Percentiles rank a stretch among this genome's conserved stretches.
Conservation (phyloP, 2,113 vertebrate genomes). For the Leptobrachium ailaonicum region DNA sequence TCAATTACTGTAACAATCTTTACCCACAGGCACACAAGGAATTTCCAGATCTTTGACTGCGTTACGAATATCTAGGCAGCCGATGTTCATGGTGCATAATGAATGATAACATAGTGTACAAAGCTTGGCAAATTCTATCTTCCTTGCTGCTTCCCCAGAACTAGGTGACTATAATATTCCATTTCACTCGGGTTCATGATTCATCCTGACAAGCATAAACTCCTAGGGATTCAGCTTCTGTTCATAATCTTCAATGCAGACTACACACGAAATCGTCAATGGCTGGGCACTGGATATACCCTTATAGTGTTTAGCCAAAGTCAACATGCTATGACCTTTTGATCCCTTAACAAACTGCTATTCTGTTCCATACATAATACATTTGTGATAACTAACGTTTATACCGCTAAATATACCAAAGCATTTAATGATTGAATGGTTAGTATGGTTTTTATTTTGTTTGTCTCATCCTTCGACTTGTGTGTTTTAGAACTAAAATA, state of each 20-base stretch:
- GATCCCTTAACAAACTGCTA: too few species aligned
- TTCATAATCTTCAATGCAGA: background rate
- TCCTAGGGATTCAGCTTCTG: constrained; percentile 6
- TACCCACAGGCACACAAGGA: constrained; percentile 29
- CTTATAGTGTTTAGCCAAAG: background rate
- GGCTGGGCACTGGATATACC: background rate
- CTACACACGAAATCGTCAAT: background rate
- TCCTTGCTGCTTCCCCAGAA: constrained; percentile 10
- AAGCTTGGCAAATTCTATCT: constrained; percentile 9
- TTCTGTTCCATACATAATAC: too few species aligned
- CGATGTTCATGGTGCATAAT: constrained; percentile 38
- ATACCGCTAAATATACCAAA: too few species aligned
- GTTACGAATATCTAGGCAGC: constrained; percentile 17
- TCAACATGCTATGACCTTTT: too few species aligned
- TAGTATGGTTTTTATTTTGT: too few species aligned
- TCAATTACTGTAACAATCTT: constrained; percentile 33
- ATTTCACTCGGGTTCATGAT: constrained; percentile 6
- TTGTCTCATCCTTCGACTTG: too few species aligned
- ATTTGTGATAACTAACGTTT: too few species aligned
- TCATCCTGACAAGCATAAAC: constrained; percentile 23
- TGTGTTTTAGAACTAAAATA: too few species aligned
- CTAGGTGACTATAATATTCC: background rate
- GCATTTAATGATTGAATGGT: too few species aligned
- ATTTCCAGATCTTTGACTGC: constrained; percentile 26
- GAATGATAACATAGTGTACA: constrained; percentile 36